Evolutionary conservation across 2,797 vertebrate species (phyloP).

Genomic region (Propithecus perrieri): DNA sequence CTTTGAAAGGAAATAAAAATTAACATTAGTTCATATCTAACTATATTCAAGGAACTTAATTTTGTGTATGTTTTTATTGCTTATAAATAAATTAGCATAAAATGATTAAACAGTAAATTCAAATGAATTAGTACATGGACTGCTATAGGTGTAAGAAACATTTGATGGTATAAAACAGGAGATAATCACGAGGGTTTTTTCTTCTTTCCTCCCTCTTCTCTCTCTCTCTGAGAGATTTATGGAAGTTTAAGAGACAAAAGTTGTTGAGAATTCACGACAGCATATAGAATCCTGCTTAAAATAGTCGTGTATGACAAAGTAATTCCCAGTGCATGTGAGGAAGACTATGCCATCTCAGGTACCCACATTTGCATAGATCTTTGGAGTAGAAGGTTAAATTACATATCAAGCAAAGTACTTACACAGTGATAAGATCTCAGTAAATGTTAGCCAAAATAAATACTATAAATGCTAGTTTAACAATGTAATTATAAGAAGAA

Average conservation of each 20-base stretch:
- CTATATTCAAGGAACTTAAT: background rate
- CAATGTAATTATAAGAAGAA: background rate
- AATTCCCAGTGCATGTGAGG: background rate
- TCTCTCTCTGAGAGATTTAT: background rate
- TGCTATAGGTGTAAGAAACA: background rate
- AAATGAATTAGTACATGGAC: background rate
- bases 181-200: background rate
- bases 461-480: background rate
- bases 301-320: background rate
- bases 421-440: background rate
- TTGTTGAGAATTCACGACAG: background rate
- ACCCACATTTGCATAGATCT: background rate
- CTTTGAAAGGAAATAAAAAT: background rate
- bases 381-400: background rate
- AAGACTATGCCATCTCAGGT: background rate
- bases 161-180: background rate
- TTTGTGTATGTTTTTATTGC: background rate
- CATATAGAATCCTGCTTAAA: background rate
- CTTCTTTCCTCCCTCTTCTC: rapidly evolving
- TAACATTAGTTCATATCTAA: background rate
- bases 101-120: background rate
- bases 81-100: background rate
- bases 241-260: background rate
- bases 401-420: background rate
- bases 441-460: background rate